Evolutionary conservation across 2,888 invertebrate species (phyloP), one percentile per base, ranked within the genome.

Genomic region (Pyrgus malvae): DNA sequence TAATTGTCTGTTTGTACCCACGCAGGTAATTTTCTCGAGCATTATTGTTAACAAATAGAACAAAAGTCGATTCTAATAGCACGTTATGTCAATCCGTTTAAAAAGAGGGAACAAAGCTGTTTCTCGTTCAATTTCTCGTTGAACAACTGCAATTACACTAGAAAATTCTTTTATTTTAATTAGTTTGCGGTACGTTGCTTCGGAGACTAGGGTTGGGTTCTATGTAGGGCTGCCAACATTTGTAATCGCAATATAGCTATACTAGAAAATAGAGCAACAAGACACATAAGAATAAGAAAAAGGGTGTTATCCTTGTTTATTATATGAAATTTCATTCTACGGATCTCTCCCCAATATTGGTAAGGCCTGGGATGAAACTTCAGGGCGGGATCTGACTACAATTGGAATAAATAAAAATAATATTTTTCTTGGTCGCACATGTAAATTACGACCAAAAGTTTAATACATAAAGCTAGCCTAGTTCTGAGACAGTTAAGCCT

Each of bases 21-120:
- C 14, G 29, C 27, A 51, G 35, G 44, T 51, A 51, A 44, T 51
- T 44, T 37, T 11, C 37, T 33, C 14, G 27, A 27, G 11, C 25
- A 27, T 48, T 48, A 44, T 25, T 51, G 17, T 14, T 35, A 37
- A 37, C 42, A 51, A 51, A 51, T 51, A 51, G 51, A 44, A 51
- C 44, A 51, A 51, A 44, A 45, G 33, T 41, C 23, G 48, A 48
- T 48, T 6, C 51, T 25, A 31, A 25, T 42, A 42, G 42, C 41
- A 44, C 51, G 41, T 51, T 51, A 44, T 51, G 42, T 51, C 51
- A 51, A 51, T 51, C 51, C 42, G 51, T 51, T 51, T 51, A 51
- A 35, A 42, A 37, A 25, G 37, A 25, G 42, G 7, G 51, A 51
- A 51, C 51, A 51, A 51, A 51, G 51, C 51, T 51, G 27, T 44